A percentile compares a stretch with the other conserved stretches of the same genome.
Evolutionary conservation across 1,140 invertebrate genomes (phyloP).

Genomic region (Bombus superbus): DNA sequence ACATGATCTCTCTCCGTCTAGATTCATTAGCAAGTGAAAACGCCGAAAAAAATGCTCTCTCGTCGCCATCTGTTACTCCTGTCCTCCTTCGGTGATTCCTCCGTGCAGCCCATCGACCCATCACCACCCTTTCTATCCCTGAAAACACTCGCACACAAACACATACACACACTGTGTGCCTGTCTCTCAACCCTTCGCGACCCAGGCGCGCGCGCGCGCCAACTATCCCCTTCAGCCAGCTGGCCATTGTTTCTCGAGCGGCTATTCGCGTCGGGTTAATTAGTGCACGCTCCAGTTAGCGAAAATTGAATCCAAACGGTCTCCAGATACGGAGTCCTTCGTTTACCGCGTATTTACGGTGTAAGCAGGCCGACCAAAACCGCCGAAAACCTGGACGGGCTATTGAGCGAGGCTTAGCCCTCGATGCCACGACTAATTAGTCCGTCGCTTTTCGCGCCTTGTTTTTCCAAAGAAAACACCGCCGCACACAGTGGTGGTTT

Average conservation of each 20-base stretch:
- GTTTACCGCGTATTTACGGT: constrained; percentile 43
- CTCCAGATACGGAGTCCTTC: constrained; percentile 39
- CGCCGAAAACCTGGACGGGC: constrained; percentile 21
- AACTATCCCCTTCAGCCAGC: constrained; percentile 36
- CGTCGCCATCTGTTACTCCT: constrained; percentile 9
- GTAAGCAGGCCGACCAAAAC: constrained; percentile 32
- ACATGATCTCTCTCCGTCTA: neutral
- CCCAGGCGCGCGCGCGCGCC: neutral
- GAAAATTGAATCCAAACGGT: constrained; percentile 75
- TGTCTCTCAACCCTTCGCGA: constrained; percentile 10
- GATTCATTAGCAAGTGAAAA: constrained; percentile 41
- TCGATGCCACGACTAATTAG: constrained; percentile 38
- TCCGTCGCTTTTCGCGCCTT: constrained; percentile 27
- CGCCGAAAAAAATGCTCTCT: constrained; percentile 21
- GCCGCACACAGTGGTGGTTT: neutral
- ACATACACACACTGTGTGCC: neutral
- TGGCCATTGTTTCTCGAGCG: constrained; percentile 65
- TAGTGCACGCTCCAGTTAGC: constrained; percentile 78
- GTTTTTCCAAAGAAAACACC: neutral
- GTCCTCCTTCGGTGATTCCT: constrained; percentile 35
- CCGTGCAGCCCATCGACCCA: constrained; percentile 36
- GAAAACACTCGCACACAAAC: neutral
- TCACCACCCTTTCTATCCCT: neutral
- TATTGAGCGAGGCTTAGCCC: constrained; percentile 13
- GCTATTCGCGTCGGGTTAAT: constrained; percentile 76